Evolutionary conservation across 2,113 vertebrate genomes (phyloP).

Genomic region (Python bivittatus): DNA sequence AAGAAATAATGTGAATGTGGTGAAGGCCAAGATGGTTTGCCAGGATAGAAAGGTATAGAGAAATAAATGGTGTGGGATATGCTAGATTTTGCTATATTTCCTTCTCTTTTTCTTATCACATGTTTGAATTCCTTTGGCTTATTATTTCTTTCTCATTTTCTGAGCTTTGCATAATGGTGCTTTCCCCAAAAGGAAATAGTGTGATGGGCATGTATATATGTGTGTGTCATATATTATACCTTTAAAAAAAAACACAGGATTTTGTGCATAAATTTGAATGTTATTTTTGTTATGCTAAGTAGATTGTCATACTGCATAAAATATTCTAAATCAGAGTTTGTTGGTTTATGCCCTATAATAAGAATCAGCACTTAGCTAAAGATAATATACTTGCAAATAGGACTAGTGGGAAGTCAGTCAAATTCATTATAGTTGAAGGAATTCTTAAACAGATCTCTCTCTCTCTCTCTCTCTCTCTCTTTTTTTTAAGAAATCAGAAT

Average conservation of each 20-base stretch:
- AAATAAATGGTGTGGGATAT: not conserved
- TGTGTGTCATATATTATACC: slow-evolving; percentile 19
- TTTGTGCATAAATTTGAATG: not conserved
- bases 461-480: slow-evolving; percentile 40
- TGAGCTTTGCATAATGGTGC: not conserved
- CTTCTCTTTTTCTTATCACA: not conserved
- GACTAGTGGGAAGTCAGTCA: slow-evolving; percentile 31
- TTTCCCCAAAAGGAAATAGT: not conserved
- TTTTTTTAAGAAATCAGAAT: slow-evolving; percentile 19
- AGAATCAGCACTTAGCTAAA: slow-evolving; percentile 40
- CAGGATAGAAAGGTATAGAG: not conserved
- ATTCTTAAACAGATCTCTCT: slow-evolving; percentile 16
- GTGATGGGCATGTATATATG: slow-evolving; percentile 8
- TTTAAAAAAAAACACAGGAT: not conserved
- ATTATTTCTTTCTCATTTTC: not conserved
- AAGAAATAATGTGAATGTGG: not conserved
- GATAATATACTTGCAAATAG: slow-evolving; percentile 51
- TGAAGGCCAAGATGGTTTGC: not conserved
- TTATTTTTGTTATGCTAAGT: slow-evolving; percentile 52
- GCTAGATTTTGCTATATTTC: slow-evolving; percentile 8
- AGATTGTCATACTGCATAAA: slow-evolving; percentile 41
- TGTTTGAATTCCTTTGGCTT: not conserved
- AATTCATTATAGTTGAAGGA: not conserved
- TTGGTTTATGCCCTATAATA: slow-evolving; percentile 44
- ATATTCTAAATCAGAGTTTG: slow-evolving; percentile 58